These are phyloP conservation scores for Reticulitermes speratus DNA, from an alignment of 1,140 invertebrate genomes.

Conservation along the genomic window DNA sequence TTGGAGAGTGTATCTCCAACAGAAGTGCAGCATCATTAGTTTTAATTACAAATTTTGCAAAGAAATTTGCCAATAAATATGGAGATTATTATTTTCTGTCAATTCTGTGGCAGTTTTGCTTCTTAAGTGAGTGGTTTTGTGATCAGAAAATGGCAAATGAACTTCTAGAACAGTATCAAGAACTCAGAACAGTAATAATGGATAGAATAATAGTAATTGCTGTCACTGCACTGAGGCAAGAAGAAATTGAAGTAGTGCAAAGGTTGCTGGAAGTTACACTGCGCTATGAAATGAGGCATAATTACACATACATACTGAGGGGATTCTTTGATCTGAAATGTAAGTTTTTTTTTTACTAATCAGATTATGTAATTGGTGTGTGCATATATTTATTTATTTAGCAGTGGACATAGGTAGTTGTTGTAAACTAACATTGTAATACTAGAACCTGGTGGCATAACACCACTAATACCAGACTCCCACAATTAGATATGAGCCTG, in stretches of 20 bases:
- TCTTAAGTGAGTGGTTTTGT: constrained; percentile 28
- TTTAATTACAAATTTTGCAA: constrained; percentile 23
- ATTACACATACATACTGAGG: background rate
- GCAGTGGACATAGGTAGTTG: no score
- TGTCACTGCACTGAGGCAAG: background rate
- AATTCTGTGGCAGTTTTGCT: constrained; percentile 28
- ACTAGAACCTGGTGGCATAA: no score
- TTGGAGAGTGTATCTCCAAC: background rate
- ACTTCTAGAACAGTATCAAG: background rate
- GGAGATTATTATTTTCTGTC: constrained; percentile 26
- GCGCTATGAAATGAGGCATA: background rate
- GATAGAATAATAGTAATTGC: background rate
- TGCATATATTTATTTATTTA: no score
- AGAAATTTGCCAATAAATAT: constrained; percentile 7
- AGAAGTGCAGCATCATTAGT: constrained; percentile 27
- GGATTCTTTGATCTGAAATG: constrained; percentile 27
- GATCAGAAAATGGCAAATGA: constrained; percentile 21
- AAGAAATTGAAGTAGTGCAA: constrained; percentile 17
- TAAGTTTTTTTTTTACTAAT: background rate
- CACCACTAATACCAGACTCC: no score
- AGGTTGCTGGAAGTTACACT: constrained; percentile 22
- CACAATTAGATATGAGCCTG: no score
- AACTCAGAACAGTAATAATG: background rate
- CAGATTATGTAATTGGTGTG: no score
- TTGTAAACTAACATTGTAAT: no score